phyloP scores from a whole-genome alignment of 2,113 vertebrate genomes.

The Theristicus caerulescens region DNA sequence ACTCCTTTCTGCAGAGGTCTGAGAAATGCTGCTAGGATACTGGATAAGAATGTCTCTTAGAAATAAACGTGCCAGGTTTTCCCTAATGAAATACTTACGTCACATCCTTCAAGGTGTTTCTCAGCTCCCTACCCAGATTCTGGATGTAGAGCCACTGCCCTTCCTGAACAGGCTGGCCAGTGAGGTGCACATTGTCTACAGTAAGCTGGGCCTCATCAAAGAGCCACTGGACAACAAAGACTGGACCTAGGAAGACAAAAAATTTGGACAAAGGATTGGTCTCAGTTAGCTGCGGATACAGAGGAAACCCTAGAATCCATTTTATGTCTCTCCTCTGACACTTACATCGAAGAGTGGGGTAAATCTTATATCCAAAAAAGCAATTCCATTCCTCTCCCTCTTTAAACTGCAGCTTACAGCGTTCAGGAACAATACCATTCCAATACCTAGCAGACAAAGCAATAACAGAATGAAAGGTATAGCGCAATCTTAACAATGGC shows the following conservation, averaged over 20 bases:
- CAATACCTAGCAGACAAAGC: slow-evolving; percentile 83
- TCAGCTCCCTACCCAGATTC: slow-evolving; percentile 91
- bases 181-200: slow-evolving; percentile 94
- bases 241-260: slow-evolving; percentile 78
- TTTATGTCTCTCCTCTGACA: not conserved
- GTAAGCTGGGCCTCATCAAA: slow-evolving; percentile 97
- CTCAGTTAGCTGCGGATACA: not conserved
- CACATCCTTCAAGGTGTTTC: slow-evolving; percentile 93
- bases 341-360: slow-evolving; percentile 94
- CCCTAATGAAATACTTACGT: slow-evolving; percentile 80
- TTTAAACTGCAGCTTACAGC: slow-evolving; percentile 85
- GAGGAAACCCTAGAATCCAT: not conserved
- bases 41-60: not conserved
- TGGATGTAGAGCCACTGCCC: slow-evolving; percentile 98
- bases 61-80: not conserved
- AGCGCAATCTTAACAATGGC: not conserved
- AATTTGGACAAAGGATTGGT: not conserved
- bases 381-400: slow-evolving; percentile 98
- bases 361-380: slow-evolving; percentile 97
- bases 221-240: slow-evolving; percentile 98
- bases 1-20: not conserved
- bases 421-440: slow-evolving; percentile 91
- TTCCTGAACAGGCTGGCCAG: slow-evolving; percentile 94
- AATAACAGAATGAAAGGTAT: not conserved
- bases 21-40: not conserved